Percentiles rank a stretch among this genome's conserved stretches.
phyloP scores from a whole-genome alignment of 2,888 invertebrate species.

The Heliothis peltigera region DNA sequence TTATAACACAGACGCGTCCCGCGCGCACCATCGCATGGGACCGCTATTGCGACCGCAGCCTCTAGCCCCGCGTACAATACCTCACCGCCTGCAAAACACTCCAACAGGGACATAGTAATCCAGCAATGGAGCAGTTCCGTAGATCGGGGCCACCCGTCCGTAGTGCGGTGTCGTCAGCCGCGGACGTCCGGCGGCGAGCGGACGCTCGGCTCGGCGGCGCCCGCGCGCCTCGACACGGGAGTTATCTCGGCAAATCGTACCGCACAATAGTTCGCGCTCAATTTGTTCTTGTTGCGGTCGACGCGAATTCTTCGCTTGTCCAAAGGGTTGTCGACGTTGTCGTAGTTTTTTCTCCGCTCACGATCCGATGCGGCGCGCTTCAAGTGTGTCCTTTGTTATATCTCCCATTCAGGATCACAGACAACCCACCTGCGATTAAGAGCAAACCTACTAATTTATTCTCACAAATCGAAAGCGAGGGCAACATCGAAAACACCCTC shows the following conservation, averaged over 20 bases:
- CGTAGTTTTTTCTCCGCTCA: conserved; percentile 83
- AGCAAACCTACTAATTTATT: conserved; percentile 68
- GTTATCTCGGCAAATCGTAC: conserved; percentile 88
- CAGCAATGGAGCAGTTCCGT: conserved; percentile 67
- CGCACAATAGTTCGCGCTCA: conserved; percentile 88
- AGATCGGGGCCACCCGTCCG: conserved; percentile 43
- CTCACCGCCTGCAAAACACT: conserved; percentile 47
- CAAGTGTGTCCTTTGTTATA: conserved; percentile 77
- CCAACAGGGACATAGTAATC: conserved; percentile 43
- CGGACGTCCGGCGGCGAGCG: conserved; percentile 78
- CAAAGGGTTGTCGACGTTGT: conserved; percentile 79
- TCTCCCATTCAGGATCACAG: conserved; percentile 73
- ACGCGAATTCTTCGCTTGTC: conserved; percentile 87
- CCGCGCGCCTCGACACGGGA: conserved; percentile 83
- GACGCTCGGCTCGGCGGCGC: conserved; percentile 75
- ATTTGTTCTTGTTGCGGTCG: conserved; percentile 89
- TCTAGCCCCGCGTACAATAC: conserved; percentile 74
- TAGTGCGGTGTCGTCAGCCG: conserved; percentile 66
- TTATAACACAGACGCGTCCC: conserved; percentile 88
- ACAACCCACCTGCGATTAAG: conserved; percentile 70
- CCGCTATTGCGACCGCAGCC: conserved; percentile 68
- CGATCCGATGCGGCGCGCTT: conserved; percentile 70
- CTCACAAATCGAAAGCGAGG: conserved; percentile 56
- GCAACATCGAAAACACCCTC: conserved; percentile 31
- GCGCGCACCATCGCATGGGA: conserved; percentile 79